phyloP scores from a whole-genome alignment of 2,888 invertebrate species.

The Aphrophora alni region DNA sequence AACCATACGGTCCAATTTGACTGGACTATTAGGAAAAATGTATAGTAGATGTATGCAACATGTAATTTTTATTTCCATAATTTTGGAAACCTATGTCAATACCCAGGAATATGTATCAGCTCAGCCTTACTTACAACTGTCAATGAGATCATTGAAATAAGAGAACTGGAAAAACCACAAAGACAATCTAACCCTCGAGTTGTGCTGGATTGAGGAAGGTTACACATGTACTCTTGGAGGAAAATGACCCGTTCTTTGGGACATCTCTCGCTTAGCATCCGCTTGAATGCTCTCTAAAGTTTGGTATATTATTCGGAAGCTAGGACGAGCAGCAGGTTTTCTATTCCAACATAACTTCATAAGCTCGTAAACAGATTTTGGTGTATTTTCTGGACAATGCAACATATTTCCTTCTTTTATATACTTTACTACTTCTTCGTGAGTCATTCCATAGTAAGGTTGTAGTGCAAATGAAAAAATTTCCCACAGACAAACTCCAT shows the following conservation, averaged over 20 bases:
- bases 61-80: too few species aligned
- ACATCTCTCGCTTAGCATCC: slow-evolving; percentile 50
- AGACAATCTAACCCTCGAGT: too few species aligned
- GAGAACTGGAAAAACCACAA: too few species aligned
- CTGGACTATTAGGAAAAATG: too few species aligned
- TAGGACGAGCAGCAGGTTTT: slow-evolving; percentile 83
- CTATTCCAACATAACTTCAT: slow-evolving; percentile 95
- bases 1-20: too few species aligned
- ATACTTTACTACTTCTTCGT: slow-evolving; percentile 95
- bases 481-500: slow-evolving; percentile 96
- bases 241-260: slow-evolving; percentile 32
- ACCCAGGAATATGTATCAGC: too few species aligned
- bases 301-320: slow-evolving; percentile 82
- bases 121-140: too few species aligned
- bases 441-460: slow-evolving; percentile 97
- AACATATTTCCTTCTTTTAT: slow-evolving; percentile 93
- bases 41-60: too few species aligned
- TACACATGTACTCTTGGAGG: slow-evolving; percentile 39
- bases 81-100: too few species aligned
- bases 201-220: neutral
- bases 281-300: slow-evolving; percentile 72
- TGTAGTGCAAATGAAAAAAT: slow-evolving; percentile 95
- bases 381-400: slow-evolving; percentile 89
- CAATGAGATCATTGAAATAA: too few species aligned
- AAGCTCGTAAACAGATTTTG: slow-evolving; percentile 83